Evolutionary conservation across 2,113 vertebrate species (phyloP).

Genomic region (Mionectes macconnelli): DNA sequence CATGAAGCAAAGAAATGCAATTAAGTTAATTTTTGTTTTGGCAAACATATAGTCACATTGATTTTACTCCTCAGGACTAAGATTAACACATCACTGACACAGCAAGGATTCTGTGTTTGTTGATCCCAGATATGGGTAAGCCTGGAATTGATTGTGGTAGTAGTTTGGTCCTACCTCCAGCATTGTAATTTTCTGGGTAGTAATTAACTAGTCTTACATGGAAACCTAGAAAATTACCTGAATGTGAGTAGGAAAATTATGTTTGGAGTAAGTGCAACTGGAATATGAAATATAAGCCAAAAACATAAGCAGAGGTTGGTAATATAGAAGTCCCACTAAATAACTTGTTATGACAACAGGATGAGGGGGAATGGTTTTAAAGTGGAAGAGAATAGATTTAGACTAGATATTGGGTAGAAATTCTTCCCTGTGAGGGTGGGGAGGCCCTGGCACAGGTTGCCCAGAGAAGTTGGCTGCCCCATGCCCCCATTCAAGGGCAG

Average conservation of each 20-base stretch:
- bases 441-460: neutral
- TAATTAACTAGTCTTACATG: neutral
- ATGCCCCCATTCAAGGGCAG: neutral
- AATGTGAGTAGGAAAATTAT: neutral
- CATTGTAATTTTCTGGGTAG: neutral
- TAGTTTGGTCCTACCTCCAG: neutral
- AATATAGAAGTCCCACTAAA: neutral
- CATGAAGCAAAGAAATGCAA: neutral
- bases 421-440: neutral
- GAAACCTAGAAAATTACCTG: neutral
- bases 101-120: neutral
- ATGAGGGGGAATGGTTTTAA: neutral
- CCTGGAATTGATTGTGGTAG: neutral
- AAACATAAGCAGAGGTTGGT: neutral
- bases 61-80: neutral
- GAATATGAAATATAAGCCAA: neutral
- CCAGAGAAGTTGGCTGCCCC: neutral
- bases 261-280: neutral
- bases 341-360: neutral
- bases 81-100: neutral
- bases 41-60: neutral
- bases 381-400: neutral
- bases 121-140: neutral
- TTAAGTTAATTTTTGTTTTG: neutral
- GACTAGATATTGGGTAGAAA: neutral